Base-by-base conservation (phyloP, 2,888 invertebrate genomes). In the Neoscelio sp. region DNA sequence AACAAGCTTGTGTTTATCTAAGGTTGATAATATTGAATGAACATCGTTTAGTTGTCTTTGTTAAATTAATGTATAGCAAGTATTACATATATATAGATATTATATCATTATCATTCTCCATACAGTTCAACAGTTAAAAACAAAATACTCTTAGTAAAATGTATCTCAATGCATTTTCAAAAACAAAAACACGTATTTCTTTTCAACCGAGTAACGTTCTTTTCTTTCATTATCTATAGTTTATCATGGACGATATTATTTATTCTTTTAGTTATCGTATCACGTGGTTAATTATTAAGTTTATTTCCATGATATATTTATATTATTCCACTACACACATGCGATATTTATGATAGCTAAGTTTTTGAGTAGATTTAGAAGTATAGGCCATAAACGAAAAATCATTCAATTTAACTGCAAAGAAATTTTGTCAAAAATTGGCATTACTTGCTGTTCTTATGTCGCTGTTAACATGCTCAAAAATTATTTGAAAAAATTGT, bases 261-360 rank as follows among this genome's bases (percentile, higher is more conserved):
- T 62, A 48, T 23, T 64, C 38, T 3, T 23, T 42, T 26, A 64
- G 48, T 67, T 68, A 75, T 68, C 17, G 54, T 48, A 28, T 62
- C 75, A 52, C 76, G 68, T 76, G 42, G 78, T 78, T 83, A 80
- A 67, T 79, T 77, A 54, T 77, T 82, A 83, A 81, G 78, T 80
- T 83, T 84, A 85, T 82, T 84, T 84, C 83, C 82, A 81, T 82
- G 83, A 83, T 84, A 86, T 84, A 85, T 83, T 83, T 84, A 82
- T 75, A 83, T 84, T 83, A 81, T 82, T 83, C 83, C 65, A 78
- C 84, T 87, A 87, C 84, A 86, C 83, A 84, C 84, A 84, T 83
- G 85, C 82, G 84, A 85, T 85, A 84, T 83, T 65, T 82, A 82
- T 82, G 82, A 82, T 83, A 83, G 80, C 80, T 84, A 83, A 79